Conservation (phyloP, 2,797 vertebrate genomes). For the Neosilurus mollespiculum region DNA sequence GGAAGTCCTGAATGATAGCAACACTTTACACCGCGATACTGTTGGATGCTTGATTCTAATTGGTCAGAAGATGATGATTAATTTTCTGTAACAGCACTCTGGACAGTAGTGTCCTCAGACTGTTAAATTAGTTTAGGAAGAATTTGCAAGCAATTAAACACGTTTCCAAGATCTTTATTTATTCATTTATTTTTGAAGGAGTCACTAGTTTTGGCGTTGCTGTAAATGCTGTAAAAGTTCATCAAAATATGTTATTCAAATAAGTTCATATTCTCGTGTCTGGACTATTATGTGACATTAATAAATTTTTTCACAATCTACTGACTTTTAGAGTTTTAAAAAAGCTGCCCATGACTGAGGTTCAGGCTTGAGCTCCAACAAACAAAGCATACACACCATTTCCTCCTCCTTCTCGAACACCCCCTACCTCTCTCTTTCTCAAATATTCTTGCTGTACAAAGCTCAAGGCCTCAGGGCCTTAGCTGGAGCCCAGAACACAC, state of each 20-base stretch:
- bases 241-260: not conserved
- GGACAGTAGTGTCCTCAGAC: not conserved
- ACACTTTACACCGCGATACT: not conserved
- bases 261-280: not conserved
- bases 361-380: not conserved
- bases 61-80: not conserved
- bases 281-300: not conserved
- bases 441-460: constrained; percentile 11
- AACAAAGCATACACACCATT: constrained; percentile 26
- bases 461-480: constrained; percentile 24
- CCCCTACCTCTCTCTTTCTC: constrained; percentile 1
- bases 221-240: not conserved
- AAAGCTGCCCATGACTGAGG: not conserved
- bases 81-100: not conserved
- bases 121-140: too few species aligned
- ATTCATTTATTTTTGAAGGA: not conserved
- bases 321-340: not conserved
- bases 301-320: not conserved
- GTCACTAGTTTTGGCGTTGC: not conserved
- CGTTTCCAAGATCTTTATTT: not conserved
- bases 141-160: not conserved
- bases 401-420: not conserved
- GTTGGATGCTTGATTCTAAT: not conserved
- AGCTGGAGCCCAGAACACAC: constrained; percentile 60
- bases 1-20: too few species aligned